Percentiles rank a stretch among this genome's conserved stretches.
phyloP scores from a whole-genome alignment of 1,140 invertebrate species.

The Galleria mellonella region DNA sequence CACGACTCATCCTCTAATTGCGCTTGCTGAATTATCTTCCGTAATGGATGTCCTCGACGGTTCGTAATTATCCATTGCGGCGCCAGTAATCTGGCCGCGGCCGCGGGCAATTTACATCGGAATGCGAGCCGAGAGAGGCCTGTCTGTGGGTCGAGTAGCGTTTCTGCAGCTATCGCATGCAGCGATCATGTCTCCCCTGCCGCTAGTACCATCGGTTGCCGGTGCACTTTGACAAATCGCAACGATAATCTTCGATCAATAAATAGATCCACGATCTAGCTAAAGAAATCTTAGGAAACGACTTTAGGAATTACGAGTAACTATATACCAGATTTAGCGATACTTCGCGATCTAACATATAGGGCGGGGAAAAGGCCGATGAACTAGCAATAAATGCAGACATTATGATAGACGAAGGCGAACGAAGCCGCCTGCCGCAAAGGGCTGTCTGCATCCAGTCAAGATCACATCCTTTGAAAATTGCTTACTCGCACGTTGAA shows the following conservation, averaged over 20 bases:
- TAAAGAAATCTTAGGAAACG: not conserved
- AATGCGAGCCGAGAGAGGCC: conserved; percentile 30
- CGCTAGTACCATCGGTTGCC: conserved; percentile 11
- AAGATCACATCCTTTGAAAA: conserved; percentile 27
- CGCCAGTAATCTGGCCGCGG: conserved; percentile 38
- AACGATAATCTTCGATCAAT: conserved; percentile 20
- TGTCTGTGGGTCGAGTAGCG: conserved; percentile 41
- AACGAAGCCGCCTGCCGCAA: not conserved
- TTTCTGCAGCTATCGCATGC: conserved; percentile 34
- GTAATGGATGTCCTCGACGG: conserved; percentile 49
- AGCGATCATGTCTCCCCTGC: conserved; percentile 21
- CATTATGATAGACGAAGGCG: conserved; percentile 11
- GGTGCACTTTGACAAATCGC: conserved; percentile 33
- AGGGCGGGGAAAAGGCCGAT: conserved; percentile 8
- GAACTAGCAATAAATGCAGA: conserved; percentile 18
- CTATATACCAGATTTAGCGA: no score
- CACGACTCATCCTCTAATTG: conserved; percentile 55
- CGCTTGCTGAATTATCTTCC: conserved; percentile 47
- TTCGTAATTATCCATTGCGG: conserved; percentile 46
- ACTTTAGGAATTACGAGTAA: not conserved
- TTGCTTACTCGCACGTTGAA: conserved; percentile 20
- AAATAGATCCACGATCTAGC: conserved; percentile 4
- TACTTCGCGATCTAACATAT: conserved; percentile 10
- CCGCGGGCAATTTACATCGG: conserved; percentile 45
- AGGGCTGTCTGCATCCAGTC: conserved; percentile 11